Evolutionary conservation across 2,888 invertebrate species (phyloP).

Genomic region (Lottia scabra): DNA sequence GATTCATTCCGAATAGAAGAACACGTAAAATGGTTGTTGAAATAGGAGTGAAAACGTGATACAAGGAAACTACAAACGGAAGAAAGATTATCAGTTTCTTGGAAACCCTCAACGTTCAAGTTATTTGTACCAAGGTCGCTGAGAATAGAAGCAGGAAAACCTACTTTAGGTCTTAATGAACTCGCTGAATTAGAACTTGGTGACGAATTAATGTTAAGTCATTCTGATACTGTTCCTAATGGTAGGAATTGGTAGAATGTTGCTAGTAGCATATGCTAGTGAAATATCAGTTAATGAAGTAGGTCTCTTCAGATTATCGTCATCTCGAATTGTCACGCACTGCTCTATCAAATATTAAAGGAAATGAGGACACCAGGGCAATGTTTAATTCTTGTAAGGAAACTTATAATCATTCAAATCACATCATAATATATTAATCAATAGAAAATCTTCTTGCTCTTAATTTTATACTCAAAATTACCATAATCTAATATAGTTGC

Average conservation of each 20-base stretch:
- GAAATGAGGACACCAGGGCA: no score
- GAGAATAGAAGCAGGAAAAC: not conserved
- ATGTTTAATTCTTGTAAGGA: no score
- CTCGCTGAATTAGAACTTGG: not conserved
- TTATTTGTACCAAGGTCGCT: not conserved
- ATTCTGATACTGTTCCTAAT: not conserved
- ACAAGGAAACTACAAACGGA: not conserved
- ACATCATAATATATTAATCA: no score
- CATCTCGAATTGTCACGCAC: not conserved
- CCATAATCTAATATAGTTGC: no score
- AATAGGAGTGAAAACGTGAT: not conserved
- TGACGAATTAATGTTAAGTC: not conserved
- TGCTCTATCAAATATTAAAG: no score
- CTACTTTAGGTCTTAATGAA: not conserved
- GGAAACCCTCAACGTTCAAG: not conserved
- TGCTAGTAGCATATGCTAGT: not conserved
- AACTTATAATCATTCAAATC: no score
- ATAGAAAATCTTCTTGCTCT: no score
- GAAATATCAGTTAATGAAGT: not conserved
- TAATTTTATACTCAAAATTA: no score
- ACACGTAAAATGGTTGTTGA: not conserved
- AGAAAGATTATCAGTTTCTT: not conserved
- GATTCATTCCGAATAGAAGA: not conserved
- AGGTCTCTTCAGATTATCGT: not conserved
- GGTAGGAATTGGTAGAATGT: not conserved